These are phyloP conservation scores for Zoanthus gigantus DNA, from an alignment of 92 coral and sea anemone genomes.

Conservation along the genomic window DNA sequence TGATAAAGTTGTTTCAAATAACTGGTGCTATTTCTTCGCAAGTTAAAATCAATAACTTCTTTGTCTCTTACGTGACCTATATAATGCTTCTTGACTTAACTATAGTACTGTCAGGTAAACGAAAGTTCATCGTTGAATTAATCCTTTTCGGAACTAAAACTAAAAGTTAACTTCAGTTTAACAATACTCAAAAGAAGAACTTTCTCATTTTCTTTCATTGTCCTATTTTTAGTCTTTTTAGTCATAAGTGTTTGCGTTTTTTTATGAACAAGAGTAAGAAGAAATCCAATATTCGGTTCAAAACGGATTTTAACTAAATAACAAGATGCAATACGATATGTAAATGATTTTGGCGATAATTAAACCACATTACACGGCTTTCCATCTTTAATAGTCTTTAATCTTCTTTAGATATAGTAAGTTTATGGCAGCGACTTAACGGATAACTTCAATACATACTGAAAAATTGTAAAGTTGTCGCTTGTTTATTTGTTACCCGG, in stretches of 20 bases:
- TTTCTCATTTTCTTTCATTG: not conserved
- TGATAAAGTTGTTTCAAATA: not conserved
- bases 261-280: not conserved
- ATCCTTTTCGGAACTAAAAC: no score
- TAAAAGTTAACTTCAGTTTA: no score
- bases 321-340: slow-evolving; percentile 4
- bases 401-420: not conserved
- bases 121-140: no score
- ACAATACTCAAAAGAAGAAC: not conserved
- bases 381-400: not conserved
- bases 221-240: not conserved
- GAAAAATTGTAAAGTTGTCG: no score
- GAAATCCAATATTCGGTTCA: not conserved
- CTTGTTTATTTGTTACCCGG: no score
- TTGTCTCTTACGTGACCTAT: no score
- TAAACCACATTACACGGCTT: not conserved
- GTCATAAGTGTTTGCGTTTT: not conserved
- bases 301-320: not conserved
- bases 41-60: no score
- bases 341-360: not conserved
- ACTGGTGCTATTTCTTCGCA: not conserved
- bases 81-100: no score
- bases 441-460: not conserved
- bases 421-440: not conserved
- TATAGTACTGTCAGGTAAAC: no score